Base-by-base conservation (phyloP, 2,888 invertebrate species). In the Mythimna vitellina region DNA sequence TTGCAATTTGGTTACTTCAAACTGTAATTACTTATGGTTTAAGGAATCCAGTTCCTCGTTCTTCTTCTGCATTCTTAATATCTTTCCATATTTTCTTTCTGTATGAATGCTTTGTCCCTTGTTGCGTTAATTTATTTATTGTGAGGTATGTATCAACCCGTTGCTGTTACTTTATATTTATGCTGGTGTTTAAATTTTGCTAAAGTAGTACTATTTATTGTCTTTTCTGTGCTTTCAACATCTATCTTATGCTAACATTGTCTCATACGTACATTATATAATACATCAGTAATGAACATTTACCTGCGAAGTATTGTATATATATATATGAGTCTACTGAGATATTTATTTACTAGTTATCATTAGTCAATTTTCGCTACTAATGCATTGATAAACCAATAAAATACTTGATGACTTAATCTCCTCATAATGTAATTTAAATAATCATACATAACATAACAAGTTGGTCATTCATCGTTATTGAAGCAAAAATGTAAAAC, bases 1-100 rank as follows among this genome's bases (percentile, higher is more conserved):
- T 96, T 96, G 93, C 93, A 94, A 94, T 93, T 95, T 96, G 96
- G 96, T 96, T 93, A 96, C 96, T 96, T 96, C 95, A 95, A 94
- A 96, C 94, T 95, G 96, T 96, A 96, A 96, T 93, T 91, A 94
- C 96, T 95, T 96, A 95, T 96, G 96, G 95, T 96, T 95, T 94
- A 94, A 95, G 96, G 95, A 95, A 95, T 94, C 95, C 95, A 96
- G 95, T 94, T 89, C 94, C 93, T 94, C 93, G 93, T 93, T 93
- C 90, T 94, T 95, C 95, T 95, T 95, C 94, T 93, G 88, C 90
- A 91, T 87, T 93, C 69, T 86, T 80, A 81, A 57, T 80, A 82
- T 84, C 72, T 84, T 81, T 76, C 76, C 66, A 76, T 65, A 76
- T 73, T 74, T 81, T 70, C 69, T 76, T 61, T 74, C 76, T 86